Percentiles rank a stretch among this genome's conserved stretches.
Evolutionary conservation across 2,888 invertebrate species (phyloP).

Genomic region (Trachelus tabidus): DNA sequence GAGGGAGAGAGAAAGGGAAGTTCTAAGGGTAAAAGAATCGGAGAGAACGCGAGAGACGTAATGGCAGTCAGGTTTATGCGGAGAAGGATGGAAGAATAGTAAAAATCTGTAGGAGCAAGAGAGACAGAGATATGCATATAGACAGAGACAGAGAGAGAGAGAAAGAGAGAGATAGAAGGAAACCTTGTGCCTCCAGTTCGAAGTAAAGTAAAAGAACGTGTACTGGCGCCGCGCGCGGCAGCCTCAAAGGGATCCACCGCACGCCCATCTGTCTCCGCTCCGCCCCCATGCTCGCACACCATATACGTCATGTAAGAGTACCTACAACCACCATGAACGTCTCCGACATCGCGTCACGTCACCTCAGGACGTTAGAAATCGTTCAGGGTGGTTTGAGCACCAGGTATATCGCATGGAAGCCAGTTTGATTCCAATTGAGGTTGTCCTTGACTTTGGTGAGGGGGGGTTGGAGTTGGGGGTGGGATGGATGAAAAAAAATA

Average conservation of each 20-base stretch:
- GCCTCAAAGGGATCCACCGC: slow-evolving; percentile 64
- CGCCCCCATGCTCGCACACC: slow-evolving; percentile 64
- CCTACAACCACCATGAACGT: slow-evolving; percentile 44
- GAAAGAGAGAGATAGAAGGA: slow-evolving; percentile 20
- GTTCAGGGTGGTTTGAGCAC: neutral
- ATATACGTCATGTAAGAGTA: slow-evolving; percentile 57
- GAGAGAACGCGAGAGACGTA: neutral
- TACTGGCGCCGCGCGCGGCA: slow-evolving; percentile 66
- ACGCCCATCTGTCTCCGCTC: slow-evolving; percentile 67
- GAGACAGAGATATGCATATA: slow-evolving; percentile 14
- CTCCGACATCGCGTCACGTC: slow-evolving; percentile 39
- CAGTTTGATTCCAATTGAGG: neutral
- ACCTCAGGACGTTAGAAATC: neutral
- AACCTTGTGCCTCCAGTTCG: slow-evolving; percentile 28
- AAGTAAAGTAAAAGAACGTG: slow-evolving; percentile 20
- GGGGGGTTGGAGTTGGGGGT: neutral
- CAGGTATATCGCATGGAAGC: neutral
- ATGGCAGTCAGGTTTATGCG: neutral
- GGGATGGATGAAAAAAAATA: neutral
- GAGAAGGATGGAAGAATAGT: slow-evolving; percentile 16
- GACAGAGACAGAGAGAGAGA: slow-evolving; percentile 21
- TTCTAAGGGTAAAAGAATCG: neutral
- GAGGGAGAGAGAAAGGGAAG: slow-evolving; percentile 5
- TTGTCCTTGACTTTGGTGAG: neutral
- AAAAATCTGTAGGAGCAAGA: slow-evolving; percentile 14